Percentiles rank a stretch among this genome's conserved stretches.
Evolutionary conservation across 2,888 invertebrate species (phyloP).

Genomic region (Geotrupes spiniger): DNA sequence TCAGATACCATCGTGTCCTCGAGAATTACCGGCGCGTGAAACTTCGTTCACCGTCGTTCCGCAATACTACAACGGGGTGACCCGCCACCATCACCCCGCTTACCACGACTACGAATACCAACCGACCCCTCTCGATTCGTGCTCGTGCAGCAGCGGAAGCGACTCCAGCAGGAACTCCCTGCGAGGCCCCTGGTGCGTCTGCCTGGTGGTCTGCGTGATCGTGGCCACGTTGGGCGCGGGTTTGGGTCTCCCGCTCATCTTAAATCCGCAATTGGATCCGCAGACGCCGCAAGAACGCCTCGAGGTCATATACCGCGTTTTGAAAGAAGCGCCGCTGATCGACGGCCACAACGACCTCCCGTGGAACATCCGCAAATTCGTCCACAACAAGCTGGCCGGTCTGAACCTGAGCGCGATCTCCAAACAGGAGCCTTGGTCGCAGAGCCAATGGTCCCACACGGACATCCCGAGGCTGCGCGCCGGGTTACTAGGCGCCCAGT

Average conservation of each 20-base stretch:
- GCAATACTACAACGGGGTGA: slow-evolving; percentile 40
- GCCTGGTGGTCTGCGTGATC: slow-evolving; percentile 59
- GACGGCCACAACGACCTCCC: slow-evolving; percentile 86
- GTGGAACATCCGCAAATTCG: slow-evolving; percentile 86
- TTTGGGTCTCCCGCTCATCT: slow-evolving; percentile 58
- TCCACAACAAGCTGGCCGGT: slow-evolving; percentile 73
- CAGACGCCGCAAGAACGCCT: slow-evolving; percentile 57
- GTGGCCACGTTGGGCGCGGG: slow-evolving; percentile 59
- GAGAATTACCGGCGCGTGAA: slow-evolving; percentile 41
- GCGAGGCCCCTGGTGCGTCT: slow-evolving; percentile 54
- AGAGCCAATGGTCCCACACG: slow-evolving; percentile 88
- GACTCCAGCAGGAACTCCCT: slow-evolving; percentile 55
- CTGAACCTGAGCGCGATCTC: slow-evolving; percentile 67
- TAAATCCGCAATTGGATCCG: slow-evolving; percentile 37
- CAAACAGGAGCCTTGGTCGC: slow-evolving; percentile 76
- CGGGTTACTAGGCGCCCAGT: slow-evolving; percentile 87
- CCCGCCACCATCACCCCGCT: slow-evolving; percentile 34
- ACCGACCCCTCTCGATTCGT: slow-evolving; percentile 40
- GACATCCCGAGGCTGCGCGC: slow-evolving; percentile 76
- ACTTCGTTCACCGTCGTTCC: slow-evolving; percentile 42
- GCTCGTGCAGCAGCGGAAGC: slow-evolving; percentile 54
- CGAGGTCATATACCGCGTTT: slow-evolving; percentile 55
- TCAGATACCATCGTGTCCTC: slow-evolving; percentile 44
- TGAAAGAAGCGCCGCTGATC: slow-evolving; percentile 67
- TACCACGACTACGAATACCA: slow-evolving; percentile 36